A percentile compares a stretch with the other conserved stretches of the same genome.
Evolutionary conservation across 1,140 invertebrate genomes (phyloP).

Genomic region (Caenorhabditis inopinata): DNA sequence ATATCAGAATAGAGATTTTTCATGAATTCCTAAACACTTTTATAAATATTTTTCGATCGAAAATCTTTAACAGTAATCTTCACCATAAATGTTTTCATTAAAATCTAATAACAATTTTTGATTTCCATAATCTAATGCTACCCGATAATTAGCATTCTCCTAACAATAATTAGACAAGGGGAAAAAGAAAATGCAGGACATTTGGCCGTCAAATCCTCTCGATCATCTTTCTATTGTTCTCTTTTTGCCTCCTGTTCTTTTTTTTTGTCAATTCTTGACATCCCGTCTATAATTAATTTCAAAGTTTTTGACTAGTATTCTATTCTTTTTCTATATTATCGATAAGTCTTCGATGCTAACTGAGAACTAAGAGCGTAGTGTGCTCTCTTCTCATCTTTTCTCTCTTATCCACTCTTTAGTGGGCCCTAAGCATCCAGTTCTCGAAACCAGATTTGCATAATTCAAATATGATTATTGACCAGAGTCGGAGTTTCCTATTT

Average conservation of each 20-base stretch:
- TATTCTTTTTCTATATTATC: too few species aligned
- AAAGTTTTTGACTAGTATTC: neutral
- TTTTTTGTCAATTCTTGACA: neutral
- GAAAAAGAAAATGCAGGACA: neutral
- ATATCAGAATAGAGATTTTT: too few species aligned
- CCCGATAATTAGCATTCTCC: conserved; percentile 1
- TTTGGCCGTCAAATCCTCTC: neutral
- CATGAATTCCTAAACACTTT: too few species aligned
- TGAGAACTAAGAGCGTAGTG: neutral
- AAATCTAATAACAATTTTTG: too few species aligned
- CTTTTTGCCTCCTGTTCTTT: neutral
- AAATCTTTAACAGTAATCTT: too few species aligned
- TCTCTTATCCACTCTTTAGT: neutral
- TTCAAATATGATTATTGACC: neutral
- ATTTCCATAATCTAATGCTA: conserved; percentile 1
- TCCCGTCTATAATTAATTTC: neutral
- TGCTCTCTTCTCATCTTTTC: neutral
- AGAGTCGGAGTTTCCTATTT: neutral
- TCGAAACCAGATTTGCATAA: conserved; percentile 20
- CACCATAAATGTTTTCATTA: too few species aligned
- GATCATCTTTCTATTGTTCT: neutral
- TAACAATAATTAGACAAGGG: neutral
- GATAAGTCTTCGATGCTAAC: too few species aligned
- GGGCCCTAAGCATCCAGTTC: neutral
- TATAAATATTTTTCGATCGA: too few species aligned